A percentile compares a stretch with the other conserved stretches of the same genome.
Conservation (phyloP, 2,113 vertebrate species). For the Calidris pygmaea region DNA sequence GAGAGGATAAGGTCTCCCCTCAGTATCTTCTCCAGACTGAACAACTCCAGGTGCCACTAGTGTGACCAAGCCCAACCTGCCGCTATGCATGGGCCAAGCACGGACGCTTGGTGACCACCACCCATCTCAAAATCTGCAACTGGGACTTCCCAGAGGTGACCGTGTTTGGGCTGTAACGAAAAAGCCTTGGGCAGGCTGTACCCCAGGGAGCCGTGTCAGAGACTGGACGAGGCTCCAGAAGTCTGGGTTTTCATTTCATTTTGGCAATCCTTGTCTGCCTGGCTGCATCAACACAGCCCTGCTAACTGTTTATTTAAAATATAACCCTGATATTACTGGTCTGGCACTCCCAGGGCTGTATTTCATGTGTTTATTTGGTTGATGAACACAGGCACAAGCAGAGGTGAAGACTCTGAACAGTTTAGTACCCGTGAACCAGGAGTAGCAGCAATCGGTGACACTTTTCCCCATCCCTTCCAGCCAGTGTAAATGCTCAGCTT, state of each 20-base stretch:
- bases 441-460: accelerated
- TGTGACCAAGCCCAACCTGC: neutral
- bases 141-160: neutral
- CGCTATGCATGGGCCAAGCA: accelerated
- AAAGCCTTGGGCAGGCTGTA: neutral
- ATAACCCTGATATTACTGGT: neutral
- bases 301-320: neutral
- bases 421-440: neutral
- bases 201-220: neutral
- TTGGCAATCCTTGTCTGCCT: neutral
- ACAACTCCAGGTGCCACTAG: neutral
- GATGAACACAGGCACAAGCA: neutral
- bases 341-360: neutral
- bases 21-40: neutral
- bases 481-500: neutral
- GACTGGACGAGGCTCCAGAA: neutral
- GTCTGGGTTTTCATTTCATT: neutral
- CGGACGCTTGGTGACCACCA: accelerated
- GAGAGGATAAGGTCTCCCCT: neutral
- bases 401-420: neutral
- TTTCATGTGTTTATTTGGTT: neutral
- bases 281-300: neutral
- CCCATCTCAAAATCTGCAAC: neutral
- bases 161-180: neutral
- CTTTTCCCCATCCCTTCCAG: neutral